Percentiles rank a stretch among this genome's conserved stretches.
Evolutionary conservation across 2,888 invertebrate genomes (phyloP).

Genomic region (Scaptomyza tumidula): DNA sequence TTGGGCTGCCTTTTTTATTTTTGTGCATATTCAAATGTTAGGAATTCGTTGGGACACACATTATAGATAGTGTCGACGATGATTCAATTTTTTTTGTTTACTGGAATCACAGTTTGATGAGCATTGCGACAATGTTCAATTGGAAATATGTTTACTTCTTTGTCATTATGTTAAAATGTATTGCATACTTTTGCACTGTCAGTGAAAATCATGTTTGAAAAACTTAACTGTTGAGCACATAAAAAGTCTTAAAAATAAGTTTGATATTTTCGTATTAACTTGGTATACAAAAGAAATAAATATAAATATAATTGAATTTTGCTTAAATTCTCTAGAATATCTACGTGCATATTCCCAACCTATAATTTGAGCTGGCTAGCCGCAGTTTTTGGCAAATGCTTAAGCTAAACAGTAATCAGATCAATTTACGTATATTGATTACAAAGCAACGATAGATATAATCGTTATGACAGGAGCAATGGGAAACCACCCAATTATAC

Average conservation of each 20-base stretch:
- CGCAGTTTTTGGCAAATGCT: no score
- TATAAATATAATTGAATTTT: no score
- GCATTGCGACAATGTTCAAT: not conserved
- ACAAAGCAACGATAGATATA: not conserved
- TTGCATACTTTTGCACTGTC: constrained; percentile 44
- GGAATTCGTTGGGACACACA: not conserved
- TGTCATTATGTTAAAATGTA: not conserved
- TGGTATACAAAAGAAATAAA: no score
- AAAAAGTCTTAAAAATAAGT: no score
- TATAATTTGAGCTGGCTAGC: no score
- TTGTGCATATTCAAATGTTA: not conserved
- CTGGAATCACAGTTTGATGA: not conserved
- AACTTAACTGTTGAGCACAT: no score
- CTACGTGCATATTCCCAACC: no score
- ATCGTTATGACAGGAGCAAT: constrained; percentile 2
- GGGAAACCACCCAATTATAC: constrained; percentile 33
- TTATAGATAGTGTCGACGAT: constrained; percentile 2
- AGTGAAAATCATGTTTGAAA: no score
- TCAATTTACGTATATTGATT: no score
- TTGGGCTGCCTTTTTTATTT: not conserved
- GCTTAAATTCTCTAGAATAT: no score
- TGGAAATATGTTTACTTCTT: not conserved
- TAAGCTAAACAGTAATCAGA: no score
- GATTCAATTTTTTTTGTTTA: constrained; percentile 8
- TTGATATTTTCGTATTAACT: no score